A percentile compares a stretch with the other conserved stretches of the same genome.
Conservation (phyloP, 2,797 vertebrate species). For the Nannoperca australis region DNA sequence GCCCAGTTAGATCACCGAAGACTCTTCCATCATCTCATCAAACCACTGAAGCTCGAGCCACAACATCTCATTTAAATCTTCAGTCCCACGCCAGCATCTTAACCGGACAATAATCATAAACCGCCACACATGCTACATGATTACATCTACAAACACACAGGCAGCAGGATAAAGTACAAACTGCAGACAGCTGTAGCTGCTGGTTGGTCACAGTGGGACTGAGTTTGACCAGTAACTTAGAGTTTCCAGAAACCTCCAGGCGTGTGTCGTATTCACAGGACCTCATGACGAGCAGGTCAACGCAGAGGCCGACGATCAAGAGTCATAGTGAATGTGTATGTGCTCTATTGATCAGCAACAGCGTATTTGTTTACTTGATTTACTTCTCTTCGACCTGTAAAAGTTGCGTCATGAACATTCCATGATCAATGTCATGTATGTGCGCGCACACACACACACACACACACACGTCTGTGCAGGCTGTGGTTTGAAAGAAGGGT, state of each 20-base stretch:
- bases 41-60: slow-evolving; percentile 13
- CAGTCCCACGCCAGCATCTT: slow-evolving; percentile 17
- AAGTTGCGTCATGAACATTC: slow-evolving; percentile 69
- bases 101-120: slow-evolving; percentile 25
- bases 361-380: slow-evolving; percentile 70
- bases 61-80: background rate
- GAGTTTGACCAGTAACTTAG: slow-evolving; percentile 22
- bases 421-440: slow-evolving; percentile 68
- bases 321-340: slow-evolving; percentile 44
- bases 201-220: slow-evolving; percentile 26
- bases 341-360: slow-evolving; percentile 48
- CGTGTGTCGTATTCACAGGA: slow-evolving; percentile 32
- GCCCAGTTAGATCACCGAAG: slow-evolving; percentile 23
- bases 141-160: slow-evolving; percentile 34
- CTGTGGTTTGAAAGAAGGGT: slow-evolving; percentile 22
- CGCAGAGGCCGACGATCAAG: slow-evolving; percentile 24
- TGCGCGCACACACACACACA: slow-evolving; percentile 26
- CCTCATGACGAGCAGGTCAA: slow-evolving; percentile 36
- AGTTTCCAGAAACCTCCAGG: slow-evolving; percentile 37
- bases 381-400: slow-evolving; percentile 54
- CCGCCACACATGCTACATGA: background rate
- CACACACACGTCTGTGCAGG: slow-evolving; percentile 27
- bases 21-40: slow-evolving; percentile 27
- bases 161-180: background rate
- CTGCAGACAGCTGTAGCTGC: slow-evolving; percentile 25